A percentile compares a stretch with the other conserved stretches of the same genome.
These are phyloP conservation scores for Endotricha flammealis DNA, from an alignment of 2,888 invertebrate species.

Conservation along the genomic window DNA sequence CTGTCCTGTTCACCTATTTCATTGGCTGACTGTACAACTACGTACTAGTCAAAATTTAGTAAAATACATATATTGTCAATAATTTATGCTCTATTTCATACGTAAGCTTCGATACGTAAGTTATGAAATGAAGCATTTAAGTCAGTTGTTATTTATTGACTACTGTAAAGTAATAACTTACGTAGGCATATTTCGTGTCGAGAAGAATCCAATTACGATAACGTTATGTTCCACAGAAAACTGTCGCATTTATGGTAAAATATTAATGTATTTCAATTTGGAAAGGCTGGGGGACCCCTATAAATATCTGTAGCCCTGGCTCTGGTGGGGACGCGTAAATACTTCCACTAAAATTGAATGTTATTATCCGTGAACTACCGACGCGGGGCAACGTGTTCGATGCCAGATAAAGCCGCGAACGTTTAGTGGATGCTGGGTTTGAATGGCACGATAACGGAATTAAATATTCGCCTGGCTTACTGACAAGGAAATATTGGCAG, in stretches of 20 bases:
- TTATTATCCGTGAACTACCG: constrained; percentile 59
- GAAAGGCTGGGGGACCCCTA: constrained; percentile 72
- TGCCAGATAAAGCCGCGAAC: constrained; percentile 4
- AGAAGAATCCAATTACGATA: constrained; percentile 77
- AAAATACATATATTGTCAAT: not conserved
- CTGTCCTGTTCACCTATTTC: too few relatives aligned
- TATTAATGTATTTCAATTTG: constrained; percentile 79
- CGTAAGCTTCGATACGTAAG: not conserved
- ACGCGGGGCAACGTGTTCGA: constrained; percentile 4
- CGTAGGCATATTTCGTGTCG: constrained; percentile 46
- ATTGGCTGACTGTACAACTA: too few relatives aligned
- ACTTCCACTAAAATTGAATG: constrained; percentile 72
- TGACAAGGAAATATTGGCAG: too few relatives aligned
- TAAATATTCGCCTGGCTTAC: too few relatives aligned
- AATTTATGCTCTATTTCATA: not conserved
- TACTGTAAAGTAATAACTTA: constrained; percentile 32
- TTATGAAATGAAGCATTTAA: not conserved
- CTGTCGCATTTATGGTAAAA: constrained; percentile 77
- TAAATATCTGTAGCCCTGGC: constrained; percentile 68
- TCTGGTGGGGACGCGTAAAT: constrained; percentile 66
- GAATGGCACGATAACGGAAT: too few relatives aligned
- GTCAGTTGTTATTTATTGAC: not conserved
- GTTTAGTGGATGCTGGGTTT: too few relatives aligned
- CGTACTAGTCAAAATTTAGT: too few relatives aligned
- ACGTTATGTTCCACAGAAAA: constrained; percentile 74